Conservation (phyloP, 2,113 vertebrate genomes). For the Alethe castanea region DNA sequence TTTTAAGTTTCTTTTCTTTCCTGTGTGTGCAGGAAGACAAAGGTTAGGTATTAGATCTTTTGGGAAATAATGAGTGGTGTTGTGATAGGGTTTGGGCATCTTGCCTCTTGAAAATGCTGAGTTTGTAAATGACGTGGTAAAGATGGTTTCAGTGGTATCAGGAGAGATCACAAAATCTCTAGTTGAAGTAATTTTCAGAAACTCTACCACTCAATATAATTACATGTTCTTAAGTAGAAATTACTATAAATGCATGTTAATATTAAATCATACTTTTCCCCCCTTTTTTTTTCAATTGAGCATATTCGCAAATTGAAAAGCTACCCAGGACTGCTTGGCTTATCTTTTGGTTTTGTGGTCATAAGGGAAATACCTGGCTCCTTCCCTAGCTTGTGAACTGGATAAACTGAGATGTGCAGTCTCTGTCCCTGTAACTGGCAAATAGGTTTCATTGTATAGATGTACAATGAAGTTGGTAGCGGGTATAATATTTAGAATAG, state of each 20-base stretch:
- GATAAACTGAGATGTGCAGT: neutral
- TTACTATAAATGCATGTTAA: neutral
- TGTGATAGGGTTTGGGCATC: neutral
- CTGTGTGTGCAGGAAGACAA: neutral
- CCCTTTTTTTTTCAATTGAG: neutral
- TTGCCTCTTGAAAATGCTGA: neutral
- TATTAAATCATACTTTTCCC: neutral
- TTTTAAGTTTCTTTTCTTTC: neutral
- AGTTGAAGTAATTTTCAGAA: neutral
- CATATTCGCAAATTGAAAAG: neutral
- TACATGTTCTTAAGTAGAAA: neutral
- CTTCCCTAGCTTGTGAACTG: neutral
- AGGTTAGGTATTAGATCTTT: neutral
- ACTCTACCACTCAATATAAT: neutral
- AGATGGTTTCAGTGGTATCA: neutral
- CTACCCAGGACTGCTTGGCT: neutral
- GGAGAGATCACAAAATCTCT: neutral
- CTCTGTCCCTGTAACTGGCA: neutral
- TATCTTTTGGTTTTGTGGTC: neutral
- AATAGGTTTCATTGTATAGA: neutral
- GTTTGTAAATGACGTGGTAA: neutral
- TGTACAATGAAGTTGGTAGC: rapidly evolving
- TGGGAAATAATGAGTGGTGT: neutral
- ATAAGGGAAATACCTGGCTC: neutral
- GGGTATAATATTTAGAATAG: neutral